Evolutionary conservation across 2,888 invertebrate species (phyloP).

Genomic region (Pollenia griseotomentosa): DNA sequence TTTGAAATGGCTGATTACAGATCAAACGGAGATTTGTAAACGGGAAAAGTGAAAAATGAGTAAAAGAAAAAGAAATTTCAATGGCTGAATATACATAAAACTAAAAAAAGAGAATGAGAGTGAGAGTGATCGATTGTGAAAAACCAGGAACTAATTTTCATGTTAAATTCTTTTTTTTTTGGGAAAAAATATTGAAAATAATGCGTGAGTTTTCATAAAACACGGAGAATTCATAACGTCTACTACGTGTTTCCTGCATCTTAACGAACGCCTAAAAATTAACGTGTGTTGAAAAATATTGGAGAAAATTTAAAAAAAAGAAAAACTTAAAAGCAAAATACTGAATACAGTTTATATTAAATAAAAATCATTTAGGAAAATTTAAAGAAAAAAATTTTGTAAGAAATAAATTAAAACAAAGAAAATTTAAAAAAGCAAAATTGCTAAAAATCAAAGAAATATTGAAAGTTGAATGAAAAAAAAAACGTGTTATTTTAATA

Average conservation of each 20-base stretch:
- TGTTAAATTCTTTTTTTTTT: slow-evolving; percentile 15
- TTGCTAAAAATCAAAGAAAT: not conserved
- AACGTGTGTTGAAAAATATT: slow-evolving; percentile 7
- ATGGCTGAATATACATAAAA: slow-evolving; percentile 47
- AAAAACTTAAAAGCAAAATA: slow-evolving; percentile 13
- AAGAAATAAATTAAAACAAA: not conserved
- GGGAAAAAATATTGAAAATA: slow-evolving; percentile 51
- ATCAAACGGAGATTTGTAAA: not conserved
- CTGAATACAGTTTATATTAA: slow-evolving; percentile 8
- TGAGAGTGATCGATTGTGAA: not conserved
- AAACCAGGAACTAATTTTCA: slow-evolving; percentile 64
- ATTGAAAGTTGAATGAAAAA: not conserved
- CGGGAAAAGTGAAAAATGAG: slow-evolving; percentile 10
- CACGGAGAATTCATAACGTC: slow-evolving; percentile 72
- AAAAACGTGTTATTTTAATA: not conserved
- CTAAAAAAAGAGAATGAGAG: not conserved
- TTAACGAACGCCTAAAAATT: slow-evolving; percentile 42
- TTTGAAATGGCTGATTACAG: slow-evolving; percentile 54
- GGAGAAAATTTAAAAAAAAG: not conserved
- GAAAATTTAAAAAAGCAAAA: slow-evolving; percentile 3
- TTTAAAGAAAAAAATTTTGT: not conserved
- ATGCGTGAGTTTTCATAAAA: slow-evolving; percentile 73
- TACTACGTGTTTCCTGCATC: slow-evolving; percentile 42
- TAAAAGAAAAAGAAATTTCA: slow-evolving; percentile 2
- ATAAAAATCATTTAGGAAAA: slow-evolving; percentile 26